These are phyloP conservation scores for Drosophila truncata DNA, from an alignment of 1,140 invertebrate species.

Conservation along the genomic window DNA sequence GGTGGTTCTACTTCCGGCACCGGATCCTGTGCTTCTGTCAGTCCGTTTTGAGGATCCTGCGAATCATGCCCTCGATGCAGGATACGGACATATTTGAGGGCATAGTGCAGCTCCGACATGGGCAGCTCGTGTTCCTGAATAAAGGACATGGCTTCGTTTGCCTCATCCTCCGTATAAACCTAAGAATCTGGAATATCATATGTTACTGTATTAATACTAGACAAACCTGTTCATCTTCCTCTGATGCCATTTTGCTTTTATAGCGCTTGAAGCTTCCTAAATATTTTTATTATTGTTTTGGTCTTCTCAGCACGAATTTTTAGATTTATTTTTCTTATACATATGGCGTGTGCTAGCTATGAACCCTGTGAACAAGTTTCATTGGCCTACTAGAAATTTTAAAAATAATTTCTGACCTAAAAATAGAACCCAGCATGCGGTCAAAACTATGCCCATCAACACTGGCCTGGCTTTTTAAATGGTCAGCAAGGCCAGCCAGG, in stretches of 20 bases:
- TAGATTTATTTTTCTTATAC: neutral
- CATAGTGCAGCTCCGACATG: conserved; percentile 56
- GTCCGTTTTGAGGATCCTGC: neutral
- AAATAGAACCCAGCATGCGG: conserved; percentile 27
- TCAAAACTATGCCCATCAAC: conserved; percentile 45
- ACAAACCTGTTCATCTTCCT: conserved; percentile 22
- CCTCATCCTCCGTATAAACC: conserved; percentile 48
- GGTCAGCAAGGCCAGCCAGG: neutral
- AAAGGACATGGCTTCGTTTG: conserved; percentile 39
- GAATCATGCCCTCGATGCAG: conserved; percentile 9
- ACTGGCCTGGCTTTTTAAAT: conserved; percentile 33
- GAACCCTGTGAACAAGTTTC: neutral
- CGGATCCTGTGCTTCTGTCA: neutral
- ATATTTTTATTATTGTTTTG: neutral
- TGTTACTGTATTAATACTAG: no score
- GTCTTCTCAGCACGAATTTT: neutral
- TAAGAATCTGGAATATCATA: neutral
- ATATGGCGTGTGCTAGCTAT: neutral
- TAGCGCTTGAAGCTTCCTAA: neutral
- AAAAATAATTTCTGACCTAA: conserved; percentile 20
- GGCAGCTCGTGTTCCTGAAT: conserved; percentile 49
- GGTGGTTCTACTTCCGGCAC: conserved; percentile 17
- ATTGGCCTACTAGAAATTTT: conserved; percentile 2
- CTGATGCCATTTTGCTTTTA: neutral
- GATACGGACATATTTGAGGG: conserved; percentile 58